A percentile compares a stretch with the other conserved stretches of the same genome.
Conservation (phyloP, 2,113 vertebrate species). For the Oncorhynchus nerka region DNA sequence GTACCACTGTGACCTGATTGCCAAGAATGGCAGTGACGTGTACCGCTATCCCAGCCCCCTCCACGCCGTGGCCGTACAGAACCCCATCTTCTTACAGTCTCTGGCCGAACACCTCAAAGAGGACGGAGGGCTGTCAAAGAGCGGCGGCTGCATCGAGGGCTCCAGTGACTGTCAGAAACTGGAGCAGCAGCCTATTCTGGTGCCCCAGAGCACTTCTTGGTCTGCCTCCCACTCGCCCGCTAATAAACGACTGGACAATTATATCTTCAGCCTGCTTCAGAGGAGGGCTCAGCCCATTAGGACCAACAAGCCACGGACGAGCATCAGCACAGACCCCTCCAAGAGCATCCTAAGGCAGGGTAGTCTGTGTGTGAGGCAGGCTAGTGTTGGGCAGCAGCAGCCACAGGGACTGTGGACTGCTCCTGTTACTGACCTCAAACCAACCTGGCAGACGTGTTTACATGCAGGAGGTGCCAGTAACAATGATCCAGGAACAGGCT, state of each 20-base stretch:
- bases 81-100: constrained; percentile 82
- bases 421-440: constrained; percentile 64
- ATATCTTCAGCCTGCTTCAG: constrained; percentile 89
- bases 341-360: constrained; percentile 85
- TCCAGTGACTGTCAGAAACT: constrained; percentile 64
- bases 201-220: constrained; percentile 68
- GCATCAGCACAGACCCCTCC: constrained; percentile 81
- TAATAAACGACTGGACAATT: constrained; percentile 83
- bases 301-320: constrained; percentile 89
- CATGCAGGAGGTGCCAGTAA: constrained; percentile 40
- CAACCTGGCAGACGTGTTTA: constrained; percentile 62
- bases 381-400: constrained; percentile 53
- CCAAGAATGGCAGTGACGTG: constrained; percentile 83
- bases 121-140: constrained; percentile 59
- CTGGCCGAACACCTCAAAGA: constrained; percentile 73
- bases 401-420: neutral
- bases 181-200: constrained; percentile 40
- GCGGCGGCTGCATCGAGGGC: constrained; percentile 38
- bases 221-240: constrained; percentile 53
- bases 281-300: constrained; percentile 81
- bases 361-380: constrained; percentile 78
- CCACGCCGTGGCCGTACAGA: constrained; percentile 87
- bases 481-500: constrained; percentile 63
- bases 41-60: constrained; percentile 90
- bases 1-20: constrained; percentile 86